Evolutionary conservation across 2,113 vertebrate genomes (phyloP).

Genomic region (Drymodes brunneopygia): DNA sequence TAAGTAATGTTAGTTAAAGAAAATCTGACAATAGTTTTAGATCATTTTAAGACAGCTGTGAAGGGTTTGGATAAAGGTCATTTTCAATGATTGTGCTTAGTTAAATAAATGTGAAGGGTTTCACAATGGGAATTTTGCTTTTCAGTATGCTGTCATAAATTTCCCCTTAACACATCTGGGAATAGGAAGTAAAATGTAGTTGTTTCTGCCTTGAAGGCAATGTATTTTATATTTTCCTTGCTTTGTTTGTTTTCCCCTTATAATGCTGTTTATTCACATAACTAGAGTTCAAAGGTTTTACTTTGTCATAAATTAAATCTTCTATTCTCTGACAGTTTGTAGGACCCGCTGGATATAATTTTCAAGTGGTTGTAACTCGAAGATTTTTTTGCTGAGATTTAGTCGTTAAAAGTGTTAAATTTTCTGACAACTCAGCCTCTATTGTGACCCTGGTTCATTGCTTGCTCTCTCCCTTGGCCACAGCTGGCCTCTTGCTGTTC

Average conservation of each 20-base stretch:
- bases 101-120: slow-evolving; percentile 75
- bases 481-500: slow-evolving; percentile 80
- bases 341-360: slow-evolving; percentile 53
- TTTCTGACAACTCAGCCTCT: slow-evolving; percentile 61
- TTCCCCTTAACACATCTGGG: slow-evolving; percentile 71
- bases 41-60: slow-evolving; percentile 75
- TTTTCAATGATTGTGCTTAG: slow-evolving; percentile 75
- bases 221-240: slow-evolving; percentile 72
- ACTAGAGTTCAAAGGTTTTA: slow-evolving; percentile 65
- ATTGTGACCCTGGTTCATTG: slow-evolving; percentile 61
- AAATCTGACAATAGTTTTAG: slow-evolving; percentile 75
- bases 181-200: slow-evolving; percentile 70
- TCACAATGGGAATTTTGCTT: slow-evolving; percentile 74
- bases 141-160: slow-evolving; percentile 72
- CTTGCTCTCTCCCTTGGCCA: slow-evolving; percentile 67
- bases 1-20: slow-evolving; percentile 77
- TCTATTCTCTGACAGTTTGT: slow-evolving; percentile 63
- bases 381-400: slow-evolving; percentile 45
- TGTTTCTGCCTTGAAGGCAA: slow-evolving; percentile 73
- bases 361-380: slow-evolving; percentile 55
- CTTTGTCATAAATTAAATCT: slow-evolving; percentile 69
- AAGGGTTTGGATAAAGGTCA: slow-evolving; percentile 77
- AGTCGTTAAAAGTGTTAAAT: slow-evolving; percentile 65
- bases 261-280: slow-evolving; percentile 72
- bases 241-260: slow-evolving; percentile 73